These are phyloP conservation scores for Ectropis crepuscularia DNA, from an alignment of 2,888 invertebrate genomes.

Conservation along the genomic window DNA sequence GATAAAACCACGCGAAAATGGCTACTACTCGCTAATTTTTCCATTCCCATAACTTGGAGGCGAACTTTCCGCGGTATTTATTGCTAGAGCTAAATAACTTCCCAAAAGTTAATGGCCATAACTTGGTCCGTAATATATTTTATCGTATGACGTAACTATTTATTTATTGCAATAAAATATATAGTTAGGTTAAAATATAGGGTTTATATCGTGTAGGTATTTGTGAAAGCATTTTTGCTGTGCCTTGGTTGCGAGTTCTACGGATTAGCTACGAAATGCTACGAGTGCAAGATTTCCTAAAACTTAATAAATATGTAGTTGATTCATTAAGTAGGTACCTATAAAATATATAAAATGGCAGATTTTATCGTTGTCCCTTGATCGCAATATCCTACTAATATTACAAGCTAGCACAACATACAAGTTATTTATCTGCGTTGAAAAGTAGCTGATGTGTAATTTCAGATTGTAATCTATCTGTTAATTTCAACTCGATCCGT, in stretches of 20 bases:
- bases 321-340: too few species aligned
- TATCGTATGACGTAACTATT: conserved; percentile 15
- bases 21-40: neutral
- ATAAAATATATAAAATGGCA: too few species aligned
- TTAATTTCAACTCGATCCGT: too few species aligned
- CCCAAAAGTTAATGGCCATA: conserved; percentile 19
- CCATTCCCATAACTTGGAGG: neutral
- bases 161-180: conserved; percentile 16
- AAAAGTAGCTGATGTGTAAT: too few species aligned
- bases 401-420: too few species aligned
- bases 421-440: too few species aligned
- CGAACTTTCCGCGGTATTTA: neutral
- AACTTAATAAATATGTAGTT: too few species aligned
- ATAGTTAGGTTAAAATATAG: too few species aligned
- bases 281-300: neutral
- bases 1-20: too few species aligned
- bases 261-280: conserved; percentile 12
- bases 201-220: neutral
- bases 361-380: too few species aligned
- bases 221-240: conserved; percentile 4
- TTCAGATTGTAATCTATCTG: too few species aligned
- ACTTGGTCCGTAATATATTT: conserved; percentile 21
- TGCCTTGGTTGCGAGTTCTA: conserved; percentile 6
- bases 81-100: conserved; percentile 23
- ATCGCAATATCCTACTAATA: too few species aligned